These are phyloP conservation scores for Asarcornis scutulata DNA, from an alignment of 2,113 vertebrate genomes.

Conservation along the genomic window DNA sequence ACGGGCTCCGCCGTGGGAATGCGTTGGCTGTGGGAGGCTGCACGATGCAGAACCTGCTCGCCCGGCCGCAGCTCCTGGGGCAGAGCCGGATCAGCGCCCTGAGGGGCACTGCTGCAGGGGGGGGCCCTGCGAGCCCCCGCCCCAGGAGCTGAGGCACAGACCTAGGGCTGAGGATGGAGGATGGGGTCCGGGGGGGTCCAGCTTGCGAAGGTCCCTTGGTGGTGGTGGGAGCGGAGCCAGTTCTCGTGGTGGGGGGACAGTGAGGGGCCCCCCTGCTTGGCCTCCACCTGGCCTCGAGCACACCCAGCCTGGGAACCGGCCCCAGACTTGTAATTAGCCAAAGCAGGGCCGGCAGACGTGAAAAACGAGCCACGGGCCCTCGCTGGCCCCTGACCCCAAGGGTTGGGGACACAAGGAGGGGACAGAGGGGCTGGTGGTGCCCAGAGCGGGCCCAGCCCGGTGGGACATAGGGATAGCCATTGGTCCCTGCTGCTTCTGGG, in stretches of 20 bases:
- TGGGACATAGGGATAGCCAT: too few species aligned
- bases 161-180: neutral
- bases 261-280: neutral
- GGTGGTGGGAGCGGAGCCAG: neutral
- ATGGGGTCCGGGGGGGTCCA: rapidly evolving
- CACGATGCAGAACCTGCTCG: neutral
- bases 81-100: neutral
- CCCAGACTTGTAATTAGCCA: slow-evolving; percentile 17
- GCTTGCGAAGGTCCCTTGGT: neutral
- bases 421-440: too few species aligned
- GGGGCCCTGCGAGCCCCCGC: neutral
- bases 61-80: neutral
- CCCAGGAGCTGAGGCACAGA: neutral
- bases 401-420: neutral
- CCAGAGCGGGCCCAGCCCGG: too few species aligned
- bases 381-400: neutral
- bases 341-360: rapidly evolving
- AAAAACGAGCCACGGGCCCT: neutral
- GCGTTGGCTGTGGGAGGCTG: neutral
- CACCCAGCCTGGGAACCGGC: slow-evolving; percentile 17
- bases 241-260: neutral
- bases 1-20: neutral
- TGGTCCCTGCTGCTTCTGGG: rapidly evolving
- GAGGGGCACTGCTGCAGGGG: neutral
- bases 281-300: neutral